Base-by-base conservation (phyloP, 2,113 vertebrate species). In the Dunckerocampus dactyliophorus region DNA sequence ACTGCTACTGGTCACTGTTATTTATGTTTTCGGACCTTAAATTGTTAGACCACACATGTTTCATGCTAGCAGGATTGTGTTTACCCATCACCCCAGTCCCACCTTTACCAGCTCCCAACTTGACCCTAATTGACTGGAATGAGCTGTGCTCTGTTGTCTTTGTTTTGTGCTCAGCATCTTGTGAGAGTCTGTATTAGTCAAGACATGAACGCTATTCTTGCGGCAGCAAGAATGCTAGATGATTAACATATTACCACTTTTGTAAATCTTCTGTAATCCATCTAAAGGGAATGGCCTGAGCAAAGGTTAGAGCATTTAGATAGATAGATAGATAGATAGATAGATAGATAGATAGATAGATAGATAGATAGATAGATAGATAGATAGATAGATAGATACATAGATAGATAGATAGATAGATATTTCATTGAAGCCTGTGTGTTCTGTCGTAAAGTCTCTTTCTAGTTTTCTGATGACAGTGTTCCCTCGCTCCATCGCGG, bases 51-150 rank as follows among this genome's bases (percentile, higher is more conserved):
- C 19, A 65, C 49, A 65, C 57, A 50, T 71, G 59, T 59, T 76
- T 73, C 75, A 62, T 73, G 48, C 62, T 50, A 51, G 64, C 65
- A 51, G 22, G 69, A 59, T 46, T 66, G 75, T 85, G 75, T 83
- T 85, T 45, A 22, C 56, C 51, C 31, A 34, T 4, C 34, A 31
- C 73, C 50, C 48, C 60, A 56, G 16, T 72, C 69, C 57, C 24
- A 46, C 22, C 5, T n/a, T 19, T 5, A 47, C 19, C 2, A 57
- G 64, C 74, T 76, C 80, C 77, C 68, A 65, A 81, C 77, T 81
- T 89, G 87, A 89, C 79, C 79, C 79, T 85, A 87, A 89, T 89
- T 88, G 87, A 80, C 69, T 77, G 53, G 88, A 89, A 89, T 87
- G 82, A 89, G 83, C 79, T 71, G 69, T 72, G 61, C 65, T 76